Percentiles rank a stretch among this genome's conserved stretches.
These are phyloP conservation scores for Polypedilum vanderplanki DNA, from an alignment of 1,140 invertebrate genomes.

Conservation along the genomic window DNA sequence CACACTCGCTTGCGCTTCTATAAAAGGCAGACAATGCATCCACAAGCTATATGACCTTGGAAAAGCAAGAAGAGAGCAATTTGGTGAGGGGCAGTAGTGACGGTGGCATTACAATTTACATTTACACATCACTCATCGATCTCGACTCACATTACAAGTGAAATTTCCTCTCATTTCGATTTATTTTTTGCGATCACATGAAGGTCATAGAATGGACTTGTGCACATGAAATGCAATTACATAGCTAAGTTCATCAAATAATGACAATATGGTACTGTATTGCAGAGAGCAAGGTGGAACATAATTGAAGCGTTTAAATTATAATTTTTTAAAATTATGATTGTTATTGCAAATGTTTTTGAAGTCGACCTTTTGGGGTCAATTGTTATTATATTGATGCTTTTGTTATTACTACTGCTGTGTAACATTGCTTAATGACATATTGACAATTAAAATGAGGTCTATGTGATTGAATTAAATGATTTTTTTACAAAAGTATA, in stretches of 20 bases:
- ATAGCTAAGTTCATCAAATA: background rate
- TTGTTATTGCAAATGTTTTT: too few relatives aligned
- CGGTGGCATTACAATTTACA: conserved; percentile 4
- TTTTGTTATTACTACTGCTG: too few relatives aligned
- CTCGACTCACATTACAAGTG: background rate
- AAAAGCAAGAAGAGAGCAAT: background rate
- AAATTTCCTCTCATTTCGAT: background rate
- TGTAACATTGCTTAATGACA: too few relatives aligned
- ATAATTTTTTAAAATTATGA: too few relatives aligned
- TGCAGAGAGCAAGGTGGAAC: too few relatives aligned
- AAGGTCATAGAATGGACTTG: background rate
- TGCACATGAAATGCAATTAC: background rate
- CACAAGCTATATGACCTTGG: background rate
- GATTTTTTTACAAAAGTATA: too few relatives aligned
- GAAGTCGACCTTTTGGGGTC: too few relatives aligned
- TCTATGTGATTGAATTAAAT: too few relatives aligned
- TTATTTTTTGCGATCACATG: background rate
- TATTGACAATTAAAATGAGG: too few relatives aligned
- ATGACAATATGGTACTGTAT: background rate
- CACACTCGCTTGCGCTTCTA: background rate
- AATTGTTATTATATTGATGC: too few relatives aligned
- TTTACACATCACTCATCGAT: background rate
- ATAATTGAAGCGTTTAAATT: too few relatives aligned
- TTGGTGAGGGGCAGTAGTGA: background rate
- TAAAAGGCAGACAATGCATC: background rate